Evolutionary conservation across 2,113 vertebrate species (phyloP).

Genomic region (Rhizomys pruinosus): DNA sequence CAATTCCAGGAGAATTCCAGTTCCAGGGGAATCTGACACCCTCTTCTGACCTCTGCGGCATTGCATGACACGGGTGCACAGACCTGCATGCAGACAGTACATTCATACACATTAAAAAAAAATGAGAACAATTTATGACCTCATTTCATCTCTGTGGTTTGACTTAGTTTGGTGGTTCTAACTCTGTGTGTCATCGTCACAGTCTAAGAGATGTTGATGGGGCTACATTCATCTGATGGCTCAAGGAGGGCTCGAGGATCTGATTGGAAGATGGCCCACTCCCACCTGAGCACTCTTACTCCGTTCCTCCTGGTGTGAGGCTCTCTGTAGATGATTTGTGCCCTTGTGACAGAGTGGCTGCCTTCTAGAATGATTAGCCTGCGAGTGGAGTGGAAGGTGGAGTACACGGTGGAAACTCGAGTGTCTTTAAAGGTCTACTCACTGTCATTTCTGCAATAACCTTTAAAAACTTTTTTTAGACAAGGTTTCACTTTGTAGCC

Average conservation of each 20-base stretch:
- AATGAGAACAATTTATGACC: background rate
- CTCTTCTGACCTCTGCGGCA: too few species aligned
- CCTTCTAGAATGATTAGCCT: background rate
- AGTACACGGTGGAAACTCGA: background rate
- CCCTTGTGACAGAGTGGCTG: background rate
- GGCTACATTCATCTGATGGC: background rate
- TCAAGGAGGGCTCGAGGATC: background rate
- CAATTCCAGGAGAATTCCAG: too few species aligned
- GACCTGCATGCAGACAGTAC: too few species aligned
- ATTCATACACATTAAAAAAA: too few species aligned
- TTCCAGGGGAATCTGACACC: too few species aligned
- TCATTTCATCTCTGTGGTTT: constrained; percentile 11
- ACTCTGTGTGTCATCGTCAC: background rate
- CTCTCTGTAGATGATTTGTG: background rate
- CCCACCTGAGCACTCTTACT: background rate
- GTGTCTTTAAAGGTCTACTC: background rate
- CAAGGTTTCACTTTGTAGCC: too few species aligned
- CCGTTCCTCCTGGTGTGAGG: background rate
- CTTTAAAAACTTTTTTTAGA: background rate
- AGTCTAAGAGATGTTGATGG: background rate
- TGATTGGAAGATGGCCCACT: background rate
- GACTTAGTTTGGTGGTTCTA: background rate
- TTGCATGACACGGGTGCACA: too few species aligned
- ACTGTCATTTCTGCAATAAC: background rate
- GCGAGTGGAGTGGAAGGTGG: too few species aligned